These are phyloP conservation scores for Neoseiulus cucumeris DNA, from an alignment of 1,140 invertebrate species.

Conservation along the genomic window DNA sequence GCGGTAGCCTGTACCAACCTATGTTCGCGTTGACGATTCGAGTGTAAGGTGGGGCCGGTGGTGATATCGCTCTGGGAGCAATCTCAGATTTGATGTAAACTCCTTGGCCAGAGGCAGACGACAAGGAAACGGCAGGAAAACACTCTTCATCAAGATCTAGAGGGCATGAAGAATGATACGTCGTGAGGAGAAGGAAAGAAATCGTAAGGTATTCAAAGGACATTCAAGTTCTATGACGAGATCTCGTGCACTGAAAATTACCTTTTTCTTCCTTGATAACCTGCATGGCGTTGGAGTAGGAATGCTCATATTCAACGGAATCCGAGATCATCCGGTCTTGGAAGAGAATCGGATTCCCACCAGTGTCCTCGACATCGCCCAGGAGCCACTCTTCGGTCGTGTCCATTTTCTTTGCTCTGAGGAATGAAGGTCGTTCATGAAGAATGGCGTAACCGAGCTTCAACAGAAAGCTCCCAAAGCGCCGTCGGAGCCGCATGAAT, in stretches of 20 bases:
- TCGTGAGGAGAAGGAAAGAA: too few species aligned
- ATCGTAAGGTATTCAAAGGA: too few species aligned
- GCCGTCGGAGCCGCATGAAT: too few species aligned
- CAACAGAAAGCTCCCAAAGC: too few species aligned
- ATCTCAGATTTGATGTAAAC: conserved; percentile 29
- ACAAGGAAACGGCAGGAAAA: conserved; percentile 48
- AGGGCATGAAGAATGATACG: too few species aligned
- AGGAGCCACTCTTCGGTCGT: not conserved
- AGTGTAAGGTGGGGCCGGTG: conserved; percentile 17
- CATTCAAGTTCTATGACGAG: too few species aligned
- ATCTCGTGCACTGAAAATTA: too few species aligned
- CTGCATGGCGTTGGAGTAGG: not conserved
- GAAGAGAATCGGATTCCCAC: not conserved
- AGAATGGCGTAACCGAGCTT: too few species aligned
- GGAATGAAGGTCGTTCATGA: too few species aligned
- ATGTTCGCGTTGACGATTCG: conserved; percentile 15
- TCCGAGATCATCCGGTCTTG: conserved; percentile 5
- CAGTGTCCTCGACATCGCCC: not conserved
- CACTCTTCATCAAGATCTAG: conserved; percentile 63
- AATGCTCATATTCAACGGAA: conserved; percentile 2
- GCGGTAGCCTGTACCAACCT: too few species aligned
- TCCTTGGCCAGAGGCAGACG: conserved; percentile 29
- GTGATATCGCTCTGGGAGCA: conserved; percentile 21
- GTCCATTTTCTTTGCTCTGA: not conserved
- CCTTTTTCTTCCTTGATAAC: not conserved